Evolutionary conservation across 2,797 vertebrate genomes (phyloP).

Genomic region (Rhadinocentrus ornatus): DNA sequence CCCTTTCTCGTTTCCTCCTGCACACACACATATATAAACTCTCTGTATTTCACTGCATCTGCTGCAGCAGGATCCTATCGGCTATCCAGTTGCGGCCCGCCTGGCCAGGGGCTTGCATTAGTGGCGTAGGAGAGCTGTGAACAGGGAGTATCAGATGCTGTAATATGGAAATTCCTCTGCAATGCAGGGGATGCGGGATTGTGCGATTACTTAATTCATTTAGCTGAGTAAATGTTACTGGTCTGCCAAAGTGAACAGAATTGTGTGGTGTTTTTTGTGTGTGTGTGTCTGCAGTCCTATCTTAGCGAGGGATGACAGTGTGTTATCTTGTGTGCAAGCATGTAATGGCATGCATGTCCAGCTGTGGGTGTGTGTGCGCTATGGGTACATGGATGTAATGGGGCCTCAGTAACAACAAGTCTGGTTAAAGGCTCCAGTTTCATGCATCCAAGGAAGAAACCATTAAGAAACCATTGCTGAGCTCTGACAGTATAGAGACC

Average conservation of each 20-base stretch:
- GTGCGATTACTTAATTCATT: constrained; percentile 89
- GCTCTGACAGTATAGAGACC: constrained; percentile 65
- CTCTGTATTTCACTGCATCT: constrained; percentile 77
- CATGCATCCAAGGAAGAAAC: constrained; percentile 84
- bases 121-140: constrained; percentile 80
- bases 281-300: constrained; percentile 10
- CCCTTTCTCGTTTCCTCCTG: constrained; percentile 14
- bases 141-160: constrained; percentile 89
- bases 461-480: constrained; percentile 76
- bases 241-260: constrained; percentile 77
- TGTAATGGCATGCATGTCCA: constrained; percentile 56
- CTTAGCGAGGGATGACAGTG: constrained; percentile 75
- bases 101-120: constrained; percentile 84
- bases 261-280: not conserved
- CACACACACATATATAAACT: constrained; percentile 14
- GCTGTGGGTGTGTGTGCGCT: constrained; percentile 37
- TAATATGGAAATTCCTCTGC: constrained; percentile 91
- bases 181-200: constrained; percentile 84
- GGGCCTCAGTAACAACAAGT: constrained; percentile 63
- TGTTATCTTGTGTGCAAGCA: constrained; percentile 21
- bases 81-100: constrained; percentile 87
- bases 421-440: constrained; percentile 76
- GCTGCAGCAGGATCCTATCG: constrained; percentile 84
- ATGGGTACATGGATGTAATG: constrained; percentile 77
- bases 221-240: constrained; percentile 81